Percentiles rank a stretch among this genome's conserved stretches.
Conservation (phyloP, 2,888 invertebrate species). For the Acanthosepion pharaonis region DNA sequence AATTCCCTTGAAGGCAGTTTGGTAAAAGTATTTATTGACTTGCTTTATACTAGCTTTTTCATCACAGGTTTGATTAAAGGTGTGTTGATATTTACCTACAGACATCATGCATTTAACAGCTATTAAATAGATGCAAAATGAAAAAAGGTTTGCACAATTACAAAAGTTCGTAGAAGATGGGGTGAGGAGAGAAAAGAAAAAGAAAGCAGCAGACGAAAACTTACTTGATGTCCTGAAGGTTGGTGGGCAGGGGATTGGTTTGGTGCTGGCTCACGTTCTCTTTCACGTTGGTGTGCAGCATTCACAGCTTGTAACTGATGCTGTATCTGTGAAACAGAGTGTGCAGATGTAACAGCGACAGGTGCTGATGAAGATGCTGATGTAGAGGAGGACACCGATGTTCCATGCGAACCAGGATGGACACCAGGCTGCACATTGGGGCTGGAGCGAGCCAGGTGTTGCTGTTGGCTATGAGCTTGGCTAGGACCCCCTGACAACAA, state of each 20-base stretch:
- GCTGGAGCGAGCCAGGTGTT: constrained; percentile 54
- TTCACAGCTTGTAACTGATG: constrained; percentile 37
- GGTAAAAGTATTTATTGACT: too few relatives aligned
- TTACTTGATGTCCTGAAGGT: constrained; percentile 44
- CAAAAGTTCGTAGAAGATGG: too few relatives aligned
- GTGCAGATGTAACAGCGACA: constrained; percentile 22
- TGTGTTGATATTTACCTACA: too few relatives aligned
- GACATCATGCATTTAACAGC: too few relatives aligned
- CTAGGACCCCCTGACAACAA: constrained; percentile 2
- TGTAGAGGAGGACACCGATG: background rate
- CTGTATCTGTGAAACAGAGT: constrained; percentile 37
- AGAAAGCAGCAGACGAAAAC: background rate
- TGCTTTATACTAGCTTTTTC: too few relatives aligned
- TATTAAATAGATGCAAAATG: too few relatives aligned
- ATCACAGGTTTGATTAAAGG: too few relatives aligned
- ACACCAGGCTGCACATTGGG: constrained; percentile 34
- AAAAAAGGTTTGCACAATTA: too few relatives aligned
- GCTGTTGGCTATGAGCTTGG: constrained; percentile 54
- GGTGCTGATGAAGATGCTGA: background rate
- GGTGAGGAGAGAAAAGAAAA: too few relatives aligned
- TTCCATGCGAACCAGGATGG: constrained; percentile 9
- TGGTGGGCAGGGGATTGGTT: constrained; percentile 44
- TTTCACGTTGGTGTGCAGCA: constrained; percentile 39
- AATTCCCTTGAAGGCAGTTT: too few relatives aligned
- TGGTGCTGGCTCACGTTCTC: constrained; percentile 39